Percentiles rank a stretch among this genome's conserved stretches.
Conservation (phyloP, 2,113 vertebrate species). For the Scopus umbretta region DNA sequence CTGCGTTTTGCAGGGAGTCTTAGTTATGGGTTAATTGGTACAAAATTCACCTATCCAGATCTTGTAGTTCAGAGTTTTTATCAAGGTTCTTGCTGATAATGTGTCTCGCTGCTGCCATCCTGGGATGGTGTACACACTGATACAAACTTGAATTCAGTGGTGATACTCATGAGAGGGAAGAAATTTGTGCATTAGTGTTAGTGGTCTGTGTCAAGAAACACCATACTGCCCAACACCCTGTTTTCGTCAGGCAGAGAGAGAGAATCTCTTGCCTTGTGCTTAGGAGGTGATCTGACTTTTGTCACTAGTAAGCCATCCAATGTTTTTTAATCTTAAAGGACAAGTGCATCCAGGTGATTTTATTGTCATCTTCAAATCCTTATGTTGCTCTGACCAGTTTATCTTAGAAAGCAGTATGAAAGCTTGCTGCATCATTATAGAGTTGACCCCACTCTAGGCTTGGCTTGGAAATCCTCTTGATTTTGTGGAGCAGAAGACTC, state of each 20-base stretch:
- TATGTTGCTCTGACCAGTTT: background rate
- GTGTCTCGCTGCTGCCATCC: background rate
- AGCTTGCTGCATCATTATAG: fast-evolving
- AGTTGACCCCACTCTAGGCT: background rate
- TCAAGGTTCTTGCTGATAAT: background rate
- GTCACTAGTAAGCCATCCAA: background rate
- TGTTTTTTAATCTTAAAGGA: background rate
- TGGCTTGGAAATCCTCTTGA: background rate
- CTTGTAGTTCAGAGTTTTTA: background rate
- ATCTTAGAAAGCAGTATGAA: background rate
- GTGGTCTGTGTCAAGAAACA: background rate
- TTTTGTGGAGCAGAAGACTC: background rate
- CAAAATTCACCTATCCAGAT: background rate
- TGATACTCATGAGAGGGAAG: background rate
- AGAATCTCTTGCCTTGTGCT: background rate
- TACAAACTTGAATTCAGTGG: background rate
- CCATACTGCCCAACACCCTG: fast-evolving
- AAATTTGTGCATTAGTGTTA: background rate
- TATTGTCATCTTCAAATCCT: background rate
- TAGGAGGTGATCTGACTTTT: background rate
- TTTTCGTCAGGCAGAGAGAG: background rate
- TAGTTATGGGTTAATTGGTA: background rate
- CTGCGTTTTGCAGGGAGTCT: no score
- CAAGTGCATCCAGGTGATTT: background rate
- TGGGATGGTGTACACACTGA: background rate